phyloP scores from a whole-genome alignment of 2,888 invertebrate genomes.

The Drosophila pseudotakahashii region DNA sequence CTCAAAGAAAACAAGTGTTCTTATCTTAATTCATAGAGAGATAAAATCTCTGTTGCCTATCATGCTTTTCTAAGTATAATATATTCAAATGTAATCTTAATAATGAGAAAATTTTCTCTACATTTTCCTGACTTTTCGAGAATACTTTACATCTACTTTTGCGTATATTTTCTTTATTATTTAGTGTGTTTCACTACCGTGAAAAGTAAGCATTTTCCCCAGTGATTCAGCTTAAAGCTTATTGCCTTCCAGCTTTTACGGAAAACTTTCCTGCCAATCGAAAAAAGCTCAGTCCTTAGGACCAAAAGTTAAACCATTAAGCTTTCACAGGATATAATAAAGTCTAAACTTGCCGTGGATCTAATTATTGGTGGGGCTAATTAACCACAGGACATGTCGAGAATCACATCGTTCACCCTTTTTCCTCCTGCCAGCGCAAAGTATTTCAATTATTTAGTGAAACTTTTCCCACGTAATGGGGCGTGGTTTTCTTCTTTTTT shows the following conservation, averaged over 20 bases:
- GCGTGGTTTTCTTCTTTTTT: constrained; percentile 45
- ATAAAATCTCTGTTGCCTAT: background rate
- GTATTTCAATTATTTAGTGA: constrained; percentile 63
- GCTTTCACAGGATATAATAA: constrained; percentile 5
- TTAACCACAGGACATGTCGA: constrained; percentile 18
- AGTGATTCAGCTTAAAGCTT: background rate
- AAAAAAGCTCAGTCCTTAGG: background rate
- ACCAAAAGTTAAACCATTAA: background rate
- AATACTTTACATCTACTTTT: too few species aligned
- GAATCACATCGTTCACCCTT: constrained; percentile 19
- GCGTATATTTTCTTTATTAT: too few species aligned
- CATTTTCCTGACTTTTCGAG: background rate
- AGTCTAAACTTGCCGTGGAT: constrained; percentile 6
- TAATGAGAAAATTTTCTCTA: too few species aligned
- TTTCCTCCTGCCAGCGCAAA: background rate
- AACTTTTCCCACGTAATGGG: constrained; percentile 61
- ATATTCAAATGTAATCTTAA: too few species aligned
- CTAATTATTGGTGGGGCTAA: constrained; percentile 16
- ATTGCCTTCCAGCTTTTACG: background rate
- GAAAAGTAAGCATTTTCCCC: background rate
- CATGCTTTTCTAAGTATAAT: background rate
- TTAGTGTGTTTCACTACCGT: background rate
- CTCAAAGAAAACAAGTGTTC: too few species aligned
- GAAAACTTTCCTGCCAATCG: background rate
- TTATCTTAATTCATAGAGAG: background rate